Conservation (phyloP, 1,140 invertebrate genomes). For the Cotesia chilonis region DNA sequence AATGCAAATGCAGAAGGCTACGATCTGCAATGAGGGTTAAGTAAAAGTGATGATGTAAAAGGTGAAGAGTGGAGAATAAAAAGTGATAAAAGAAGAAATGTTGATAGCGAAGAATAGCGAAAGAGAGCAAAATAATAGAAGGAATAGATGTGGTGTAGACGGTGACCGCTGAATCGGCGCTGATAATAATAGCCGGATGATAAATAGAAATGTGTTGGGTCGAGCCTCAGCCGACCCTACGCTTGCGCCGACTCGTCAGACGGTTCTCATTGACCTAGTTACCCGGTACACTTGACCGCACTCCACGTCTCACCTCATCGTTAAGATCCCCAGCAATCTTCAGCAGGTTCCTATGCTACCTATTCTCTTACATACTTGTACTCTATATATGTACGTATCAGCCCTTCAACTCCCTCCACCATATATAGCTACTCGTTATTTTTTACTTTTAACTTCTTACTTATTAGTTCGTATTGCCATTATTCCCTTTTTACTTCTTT, state of each 20-base stretch:
- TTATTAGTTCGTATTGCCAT: too few relatives aligned
- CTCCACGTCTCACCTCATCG: constrained; percentile 41
- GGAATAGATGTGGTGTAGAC: neutral
- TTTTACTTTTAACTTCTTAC: too few relatives aligned
- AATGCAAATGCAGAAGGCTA: neutral
- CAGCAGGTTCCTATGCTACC: constrained; percentile 1
- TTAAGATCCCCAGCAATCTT: constrained; percentile 35
- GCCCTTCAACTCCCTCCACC: too few relatives aligned
- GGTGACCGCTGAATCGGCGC: constrained; percentile 7
- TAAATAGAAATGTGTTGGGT: constrained; percentile 11
- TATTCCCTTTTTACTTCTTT: too few relatives aligned
- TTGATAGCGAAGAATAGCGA: neutral
- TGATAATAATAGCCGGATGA: constrained; percentile 15
- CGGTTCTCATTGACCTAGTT: constrained; percentile 64
- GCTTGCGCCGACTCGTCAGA: constrained; percentile 52
- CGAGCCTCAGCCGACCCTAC: constrained; percentile 17
- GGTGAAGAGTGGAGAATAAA: neutral
- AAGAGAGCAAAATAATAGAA: neutral
- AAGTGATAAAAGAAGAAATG: too few relatives aligned
- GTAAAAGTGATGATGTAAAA: constrained; percentile 11
- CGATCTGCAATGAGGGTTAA: neutral
- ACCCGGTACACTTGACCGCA: constrained; percentile 65
- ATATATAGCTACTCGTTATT: too few relatives aligned
- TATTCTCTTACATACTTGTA: too few relatives aligned
- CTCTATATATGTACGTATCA: too few relatives aligned